These are phyloP conservation scores for Equus quagga DNA, from an alignment of 2,113 vertebrate genomes.

Conservation along the genomic window DNA sequence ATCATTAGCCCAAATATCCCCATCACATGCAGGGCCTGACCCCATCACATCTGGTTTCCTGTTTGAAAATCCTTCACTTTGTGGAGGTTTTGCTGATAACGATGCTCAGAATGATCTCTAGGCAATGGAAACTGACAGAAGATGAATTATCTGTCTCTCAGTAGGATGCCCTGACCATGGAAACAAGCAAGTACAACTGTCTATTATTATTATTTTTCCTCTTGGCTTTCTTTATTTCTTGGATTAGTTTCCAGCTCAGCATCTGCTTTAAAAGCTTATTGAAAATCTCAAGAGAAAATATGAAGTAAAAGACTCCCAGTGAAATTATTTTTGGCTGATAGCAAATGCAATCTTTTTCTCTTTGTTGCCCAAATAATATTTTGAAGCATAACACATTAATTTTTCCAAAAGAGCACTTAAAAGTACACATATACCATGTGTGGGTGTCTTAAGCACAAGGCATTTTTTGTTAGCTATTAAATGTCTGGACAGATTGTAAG, in stretches of 20 bases:
- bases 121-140: constrained; percentile 85
- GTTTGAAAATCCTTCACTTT: constrained; percentile 87
- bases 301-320: constrained; percentile 25
- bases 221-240: constrained; percentile 77
- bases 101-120: constrained; percentile 85
- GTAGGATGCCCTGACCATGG: constrained; percentile 79
- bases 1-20: constrained; percentile 90
- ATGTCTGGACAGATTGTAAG: not conserved
- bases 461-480: not conserved
- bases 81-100: constrained; percentile 87
- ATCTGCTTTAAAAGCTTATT: constrained; percentile 79
- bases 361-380: constrained; percentile 69
- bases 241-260: constrained; percentile 76
- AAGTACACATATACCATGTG: not conserved
- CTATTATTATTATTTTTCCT: constrained; percentile 82
- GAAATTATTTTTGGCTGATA: constrained; percentile 41
- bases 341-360: constrained; percentile 52
- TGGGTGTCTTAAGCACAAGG: not conserved
- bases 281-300: constrained; percentile 68
- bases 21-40: constrained; percentile 85
- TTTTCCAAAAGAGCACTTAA: constrained; percentile 26
- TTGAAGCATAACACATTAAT: constrained; percentile 28
- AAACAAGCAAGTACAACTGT: constrained; percentile 82
- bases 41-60: constrained; percentile 90
- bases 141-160: constrained; percentile 90